These are phyloP conservation scores for Batillaria attramentaria DNA, from an alignment of 1,140 invertebrate genomes.

Conservation along the genomic window DNA sequence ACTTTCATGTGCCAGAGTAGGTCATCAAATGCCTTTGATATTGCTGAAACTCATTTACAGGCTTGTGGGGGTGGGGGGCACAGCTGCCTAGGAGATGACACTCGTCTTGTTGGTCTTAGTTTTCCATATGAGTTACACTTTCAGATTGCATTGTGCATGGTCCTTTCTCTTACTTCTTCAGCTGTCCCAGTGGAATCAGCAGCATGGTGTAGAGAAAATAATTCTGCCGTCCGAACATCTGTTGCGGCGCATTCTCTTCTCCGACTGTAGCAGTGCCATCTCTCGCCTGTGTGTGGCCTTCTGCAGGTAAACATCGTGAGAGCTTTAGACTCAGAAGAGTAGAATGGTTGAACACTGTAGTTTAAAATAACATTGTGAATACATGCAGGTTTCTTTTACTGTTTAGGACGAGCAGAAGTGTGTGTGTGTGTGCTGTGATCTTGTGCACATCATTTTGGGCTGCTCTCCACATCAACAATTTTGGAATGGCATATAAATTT, in stretches of 20 bases:
- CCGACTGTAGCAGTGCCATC: constrained; percentile 24
- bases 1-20: no score
- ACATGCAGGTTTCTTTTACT: no score
- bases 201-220: constrained; percentile 25
- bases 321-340: background rate
- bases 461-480: no score
- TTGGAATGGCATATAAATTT: no score
- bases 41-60: background rate
- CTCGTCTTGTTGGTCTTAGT: background rate
- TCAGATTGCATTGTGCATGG: constrained; percentile 1
- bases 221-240: constrained; percentile 33
- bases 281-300: background rate
- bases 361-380: no score
- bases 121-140: background rate
- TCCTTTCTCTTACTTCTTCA: no score
- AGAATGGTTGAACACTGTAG: background rate
- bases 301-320: constrained; percentile 1
- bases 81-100: background rate
- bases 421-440: no score
- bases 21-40: no score
- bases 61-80: background rate
- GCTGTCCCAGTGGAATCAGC: constrained; percentile 27
- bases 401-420: no score
- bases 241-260: constrained; percentile 33
- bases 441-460: no score